Percentiles rank a stretch among this genome's conserved stretches.
Evolutionary conservation across 2,888 invertebrate genomes (phyloP).

Genomic region (Lamproptera curius): DNA sequence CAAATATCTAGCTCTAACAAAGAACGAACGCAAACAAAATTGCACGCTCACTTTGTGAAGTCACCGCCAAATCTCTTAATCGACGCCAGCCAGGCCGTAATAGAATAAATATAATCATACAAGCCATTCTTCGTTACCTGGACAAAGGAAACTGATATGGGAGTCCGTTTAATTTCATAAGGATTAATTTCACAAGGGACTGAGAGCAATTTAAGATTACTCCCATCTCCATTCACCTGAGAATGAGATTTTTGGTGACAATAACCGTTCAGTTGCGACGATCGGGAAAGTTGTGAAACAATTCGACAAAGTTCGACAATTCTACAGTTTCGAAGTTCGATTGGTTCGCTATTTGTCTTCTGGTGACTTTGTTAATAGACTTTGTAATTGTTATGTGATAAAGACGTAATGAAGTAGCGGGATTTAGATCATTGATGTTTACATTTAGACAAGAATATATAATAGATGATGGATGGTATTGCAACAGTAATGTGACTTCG

Average conservation of each 20-base stretch:
- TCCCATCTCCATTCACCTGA: neutral
- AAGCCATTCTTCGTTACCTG: conserved; percentile 21
- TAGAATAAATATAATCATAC: too few species aligned
- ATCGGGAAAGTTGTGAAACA: neutral
- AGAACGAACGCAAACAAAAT: too few species aligned
- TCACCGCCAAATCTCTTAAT: neutral
- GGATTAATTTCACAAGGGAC: conserved; percentile 28
- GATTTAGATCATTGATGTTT: too few species aligned
- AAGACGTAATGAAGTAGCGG: too few species aligned
- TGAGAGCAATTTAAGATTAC: conserved; percentile 22
- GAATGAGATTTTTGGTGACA: conserved; percentile 16
- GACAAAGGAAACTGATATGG: conserved; percentile 11
- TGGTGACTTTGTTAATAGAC: too few species aligned
- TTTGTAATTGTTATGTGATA: too few species aligned
- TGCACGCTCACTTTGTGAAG: too few species aligned
- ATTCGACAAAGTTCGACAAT: conserved; percentile 1
- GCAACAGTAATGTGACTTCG: too few species aligned
- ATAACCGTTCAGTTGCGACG: conserved; percentile 10
- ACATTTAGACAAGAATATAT: too few species aligned
- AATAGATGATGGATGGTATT: too few species aligned
- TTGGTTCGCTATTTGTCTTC: conserved; percentile 8
- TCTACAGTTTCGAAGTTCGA: conserved; percentile 3
- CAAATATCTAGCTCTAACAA: too few species aligned
- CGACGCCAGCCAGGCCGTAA: conserved; percentile 6
- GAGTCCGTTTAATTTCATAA: conserved; percentile 31